These are phyloP conservation scores for Procambarus virginalis DNA, from an alignment of 1,140 invertebrate genomes.

Conservation along the genomic window DNA sequence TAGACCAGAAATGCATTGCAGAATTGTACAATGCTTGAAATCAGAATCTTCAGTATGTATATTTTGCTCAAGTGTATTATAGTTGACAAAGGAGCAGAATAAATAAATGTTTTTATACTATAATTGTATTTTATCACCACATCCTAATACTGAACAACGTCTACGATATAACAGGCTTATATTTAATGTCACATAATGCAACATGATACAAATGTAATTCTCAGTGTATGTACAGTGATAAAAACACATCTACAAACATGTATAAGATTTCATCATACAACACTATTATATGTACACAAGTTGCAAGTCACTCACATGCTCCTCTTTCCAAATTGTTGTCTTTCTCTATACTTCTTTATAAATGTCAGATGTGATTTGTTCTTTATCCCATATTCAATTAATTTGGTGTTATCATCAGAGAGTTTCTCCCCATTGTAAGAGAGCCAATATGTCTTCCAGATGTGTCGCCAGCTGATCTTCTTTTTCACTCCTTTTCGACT, in stretches of 20 bases:
- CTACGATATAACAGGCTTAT: too few relatives aligned
- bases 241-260: not conserved
- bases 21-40: not conserved
- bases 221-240: not conserved
- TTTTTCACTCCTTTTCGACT: slow-evolving; percentile 42
- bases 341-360: slow-evolving; percentile 27
- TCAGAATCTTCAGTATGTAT: not conserved
- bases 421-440: slow-evolving; percentile 28
- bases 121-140: not conserved
- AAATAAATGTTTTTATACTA: slow-evolving; percentile 12
- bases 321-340: not conserved
- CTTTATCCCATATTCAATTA: slow-evolving; percentile 31
- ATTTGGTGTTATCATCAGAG: slow-evolving; percentile 22
- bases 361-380: slow-evolving; percentile 38
- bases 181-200: too few relatives aligned
- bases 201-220: too few relatives aligned
- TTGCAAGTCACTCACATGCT: not conserved
- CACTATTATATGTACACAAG: not conserved
- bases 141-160: not conserved
- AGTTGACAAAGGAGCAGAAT: not conserved
- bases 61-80: slow-evolving; percentile 17
- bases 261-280: not conserved
- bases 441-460: slow-evolving; percentile 46
- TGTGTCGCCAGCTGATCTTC: slow-evolving; percentile 43
- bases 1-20: not conserved